Base-by-base conservation (phyloP, 2,888 invertebrate genomes). In the Trissolcus japonicus region DNA sequence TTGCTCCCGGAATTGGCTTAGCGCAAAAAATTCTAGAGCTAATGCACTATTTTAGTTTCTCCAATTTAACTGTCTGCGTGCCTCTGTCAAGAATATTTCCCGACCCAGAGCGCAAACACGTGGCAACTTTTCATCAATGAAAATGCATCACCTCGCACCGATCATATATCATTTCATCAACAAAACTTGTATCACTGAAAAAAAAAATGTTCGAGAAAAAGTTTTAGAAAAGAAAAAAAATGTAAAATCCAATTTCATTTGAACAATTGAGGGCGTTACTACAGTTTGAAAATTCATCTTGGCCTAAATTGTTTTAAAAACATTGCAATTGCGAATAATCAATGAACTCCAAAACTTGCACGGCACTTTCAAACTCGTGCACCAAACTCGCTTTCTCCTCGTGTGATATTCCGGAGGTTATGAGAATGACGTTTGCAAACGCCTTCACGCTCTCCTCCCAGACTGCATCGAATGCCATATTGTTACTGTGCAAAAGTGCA, bases 371-470 rank as follows among this genome's bases (percentile, higher is more conserved):
- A 40, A 69, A 76, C 60, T 68, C 69, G 75, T 69, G 65, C 69
- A 46, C 55, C 59, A 43, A 69, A 53, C 65, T 69, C 76, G 76
- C 76, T 76, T 76, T 76, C 76, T 75, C 69, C 60, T 60, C 56
- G 65, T 69, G 61, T 69, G 69, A 25, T 25, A 69, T 76, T 55
- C 76, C 69, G 51, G 69, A 69, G 69, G 65, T 76, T 69, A 61
- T 76, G 69, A 76, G 76, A 76, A 76, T 67, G 69, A 69, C 59
- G 76, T 65, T 63, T 55, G 25, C 59, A 29, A 63, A 75, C 75
- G 63, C 68, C 43, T 68, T 74, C 62, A 55, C 35, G 51, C 46
- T 62, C 67, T 53, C 43, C 57, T 56, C 53, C 14, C 14, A 67
- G 60, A 59, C 60, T 65, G 75, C 66, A 65, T 48, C 19, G 55